phyloP scores from a whole-genome alignment of 2,888 invertebrate genomes.

The Rapana venosa region DNA sequence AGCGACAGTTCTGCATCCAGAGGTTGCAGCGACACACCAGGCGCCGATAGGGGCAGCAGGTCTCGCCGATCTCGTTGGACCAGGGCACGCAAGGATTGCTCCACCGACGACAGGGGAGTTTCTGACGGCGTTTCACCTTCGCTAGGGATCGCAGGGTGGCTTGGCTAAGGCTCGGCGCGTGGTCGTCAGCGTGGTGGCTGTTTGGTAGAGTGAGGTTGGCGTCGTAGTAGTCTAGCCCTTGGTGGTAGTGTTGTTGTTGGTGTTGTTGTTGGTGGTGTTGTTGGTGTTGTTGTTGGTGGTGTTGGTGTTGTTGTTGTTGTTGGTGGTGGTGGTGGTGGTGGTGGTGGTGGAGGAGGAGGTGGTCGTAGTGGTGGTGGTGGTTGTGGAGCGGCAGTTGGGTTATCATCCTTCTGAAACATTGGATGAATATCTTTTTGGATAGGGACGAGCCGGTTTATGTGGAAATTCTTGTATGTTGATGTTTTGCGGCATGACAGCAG shows the following conservation, averaged over 20 bases:
- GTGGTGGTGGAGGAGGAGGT: not conserved
- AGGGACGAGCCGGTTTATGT: too few relatives aligned
- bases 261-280: not conserved
- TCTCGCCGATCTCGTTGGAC: conserved; percentile 51
- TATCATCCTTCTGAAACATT: not conserved
- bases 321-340: not conserved
- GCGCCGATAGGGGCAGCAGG: conserved; percentile 54
- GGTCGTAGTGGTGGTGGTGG: not conserved
- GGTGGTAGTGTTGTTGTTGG: not conserved
- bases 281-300: not conserved
- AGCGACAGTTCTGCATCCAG: conserved; percentile 67
- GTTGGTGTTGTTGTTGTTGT: not conserved
- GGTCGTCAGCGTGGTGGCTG: not conserved
- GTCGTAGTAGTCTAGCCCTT: not conserved
- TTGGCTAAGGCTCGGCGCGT: not conserved
- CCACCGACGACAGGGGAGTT: conserved; percentile 58
- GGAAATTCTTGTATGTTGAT: too few relatives aligned
- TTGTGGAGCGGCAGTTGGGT: not conserved
- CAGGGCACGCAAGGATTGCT: conserved; percentile 62
- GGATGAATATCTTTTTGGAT: not conserved
- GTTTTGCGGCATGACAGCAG: too few relatives aligned
- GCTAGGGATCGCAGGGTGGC: not conserved
- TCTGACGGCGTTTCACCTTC: not conserved
- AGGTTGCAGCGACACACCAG: conserved; percentile 64
- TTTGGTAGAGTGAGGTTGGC: not conserved